A percentile compares a stretch with the other conserved stretches of the same genome.
phyloP scores from a whole-genome alignment of 2,113 vertebrate species.

The Penelope pileata region DNA sequence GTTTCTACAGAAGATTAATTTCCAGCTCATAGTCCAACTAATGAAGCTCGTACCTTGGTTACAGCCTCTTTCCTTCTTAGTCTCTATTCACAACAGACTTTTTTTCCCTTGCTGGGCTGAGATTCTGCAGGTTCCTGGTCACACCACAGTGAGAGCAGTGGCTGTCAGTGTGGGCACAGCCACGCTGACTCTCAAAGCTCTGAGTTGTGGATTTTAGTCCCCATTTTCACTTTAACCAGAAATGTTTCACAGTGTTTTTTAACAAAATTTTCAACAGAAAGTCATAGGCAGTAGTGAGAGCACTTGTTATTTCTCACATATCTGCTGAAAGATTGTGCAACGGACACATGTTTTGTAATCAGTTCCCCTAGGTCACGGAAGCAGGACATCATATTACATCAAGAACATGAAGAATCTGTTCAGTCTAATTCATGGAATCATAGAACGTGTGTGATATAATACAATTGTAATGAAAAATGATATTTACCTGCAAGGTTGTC shows the following conservation, averaged over 20 bases:
- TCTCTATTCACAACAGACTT: background rate
- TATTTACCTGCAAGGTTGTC: conserved; percentile 92
- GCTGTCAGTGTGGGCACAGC: background rate
- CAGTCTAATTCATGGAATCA: too few species aligned
- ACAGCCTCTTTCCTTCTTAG: background rate
- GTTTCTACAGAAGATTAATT: background rate
- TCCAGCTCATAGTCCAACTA: background rate
- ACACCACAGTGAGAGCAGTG: background rate
- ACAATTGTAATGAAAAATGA: background rate
- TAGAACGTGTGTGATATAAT: too few species aligned
- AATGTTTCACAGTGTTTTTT: fast-evolving
- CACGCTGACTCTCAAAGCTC: background rate
- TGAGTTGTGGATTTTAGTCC: background rate
- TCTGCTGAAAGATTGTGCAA: background rate
- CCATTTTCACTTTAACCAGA: background rate
- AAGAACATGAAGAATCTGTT: background rate
- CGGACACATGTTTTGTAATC: background rate
- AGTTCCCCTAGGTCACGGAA: background rate
- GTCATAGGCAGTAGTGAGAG: background rate
- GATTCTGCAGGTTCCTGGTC: background rate
- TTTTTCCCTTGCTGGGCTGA: background rate
- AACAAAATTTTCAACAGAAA: background rate
- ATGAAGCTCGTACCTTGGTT: background rate
- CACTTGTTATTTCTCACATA: background rate
- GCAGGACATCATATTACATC: background rate